Conservation (phyloP, 2,113 vertebrate species). For the Seriola rivoliana region DNA sequence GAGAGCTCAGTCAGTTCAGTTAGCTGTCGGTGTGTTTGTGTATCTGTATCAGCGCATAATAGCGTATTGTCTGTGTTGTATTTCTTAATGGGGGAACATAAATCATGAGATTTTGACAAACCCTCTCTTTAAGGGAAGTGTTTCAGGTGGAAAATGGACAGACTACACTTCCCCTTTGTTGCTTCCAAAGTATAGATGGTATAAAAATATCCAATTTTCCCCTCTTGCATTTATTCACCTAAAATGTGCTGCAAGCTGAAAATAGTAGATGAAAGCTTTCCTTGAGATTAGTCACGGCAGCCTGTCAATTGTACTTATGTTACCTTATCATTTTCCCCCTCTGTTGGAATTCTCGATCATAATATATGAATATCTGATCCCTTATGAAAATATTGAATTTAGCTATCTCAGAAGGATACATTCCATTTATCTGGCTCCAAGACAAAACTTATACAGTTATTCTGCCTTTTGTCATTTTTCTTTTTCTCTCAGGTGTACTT, state of each 20-base stretch:
- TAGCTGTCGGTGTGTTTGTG: slow-evolving; percentile 32
- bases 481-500: not conserved
- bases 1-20: slow-evolving; percentile 32
- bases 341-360: slow-evolving; percentile 45
- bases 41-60: not conserved
- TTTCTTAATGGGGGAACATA: not conserved
- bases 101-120: slow-evolving; percentile 24
- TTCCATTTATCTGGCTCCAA: slow-evolving; percentile 28
- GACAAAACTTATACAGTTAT: not conserved
- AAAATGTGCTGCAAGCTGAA: slow-evolving; percentile 53
- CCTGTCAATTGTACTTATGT: slow-evolving; percentile 61
- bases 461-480: not conserved
- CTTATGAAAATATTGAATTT: slow-evolving; percentile 50
- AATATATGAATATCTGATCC: slow-evolving; percentile 56
- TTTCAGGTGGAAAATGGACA: slow-evolving; percentile 6
- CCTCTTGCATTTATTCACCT: slow-evolving; percentile 45
- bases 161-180: not conserved
- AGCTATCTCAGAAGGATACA: slow-evolving; percentile 12
- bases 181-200: slow-evolving; percentile 17
- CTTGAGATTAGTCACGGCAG: slow-evolving; percentile 55
- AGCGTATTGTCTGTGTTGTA: not conserved
- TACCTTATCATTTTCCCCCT: slow-evolving; percentile 51
- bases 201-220: slow-evolving; percentile 21
- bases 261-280: slow-evolving; percentile 62
- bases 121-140: not conserved